phyloP scores from a whole-genome alignment of 1,140 invertebrate genomes.

The Temnothorax longispinosus region DNA sequence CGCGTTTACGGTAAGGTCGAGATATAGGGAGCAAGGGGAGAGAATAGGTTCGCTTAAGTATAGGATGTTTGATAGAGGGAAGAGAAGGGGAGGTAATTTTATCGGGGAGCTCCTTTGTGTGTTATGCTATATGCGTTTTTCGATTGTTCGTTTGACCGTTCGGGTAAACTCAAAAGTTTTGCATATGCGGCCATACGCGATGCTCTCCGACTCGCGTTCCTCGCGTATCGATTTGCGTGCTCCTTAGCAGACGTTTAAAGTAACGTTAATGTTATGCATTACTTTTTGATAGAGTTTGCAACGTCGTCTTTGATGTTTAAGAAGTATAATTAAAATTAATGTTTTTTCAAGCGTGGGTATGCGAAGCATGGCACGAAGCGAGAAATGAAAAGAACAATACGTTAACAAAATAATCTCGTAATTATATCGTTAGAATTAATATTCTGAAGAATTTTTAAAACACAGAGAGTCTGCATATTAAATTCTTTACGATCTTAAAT shows the following conservation, averaged over 20 bases:
- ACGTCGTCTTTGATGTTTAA: constrained; percentile 4
- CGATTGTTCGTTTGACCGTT: background rate
- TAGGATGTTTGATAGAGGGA: constrained; percentile 2
- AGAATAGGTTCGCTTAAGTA: constrained; percentile 7
- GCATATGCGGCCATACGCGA: background rate
- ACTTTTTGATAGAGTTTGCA: background rate
- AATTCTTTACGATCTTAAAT: background rate
- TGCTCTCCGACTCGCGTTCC: background rate
- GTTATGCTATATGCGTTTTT: background rate
- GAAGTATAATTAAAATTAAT: constrained; percentile 3
- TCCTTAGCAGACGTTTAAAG: constrained; percentile 7
- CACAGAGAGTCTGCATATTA: background rate
- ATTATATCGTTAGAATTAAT: background rate
- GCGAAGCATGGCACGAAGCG: too few species aligned
- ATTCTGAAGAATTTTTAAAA: background rate
- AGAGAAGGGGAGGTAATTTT: constrained; percentile 17
- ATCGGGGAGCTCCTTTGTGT: constrained; percentile 29
- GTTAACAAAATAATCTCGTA: background rate
- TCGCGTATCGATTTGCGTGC: constrained; percentile 23
- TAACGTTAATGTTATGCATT: constrained; percentile 28
- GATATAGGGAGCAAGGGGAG: background rate
- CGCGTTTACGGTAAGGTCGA: background rate
- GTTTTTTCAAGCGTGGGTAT: background rate
- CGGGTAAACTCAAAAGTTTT: background rate
- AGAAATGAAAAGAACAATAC: background rate